Conservation (phyloP, 2,797 vertebrate species). For the Crotalus adamanteus region DNA sequence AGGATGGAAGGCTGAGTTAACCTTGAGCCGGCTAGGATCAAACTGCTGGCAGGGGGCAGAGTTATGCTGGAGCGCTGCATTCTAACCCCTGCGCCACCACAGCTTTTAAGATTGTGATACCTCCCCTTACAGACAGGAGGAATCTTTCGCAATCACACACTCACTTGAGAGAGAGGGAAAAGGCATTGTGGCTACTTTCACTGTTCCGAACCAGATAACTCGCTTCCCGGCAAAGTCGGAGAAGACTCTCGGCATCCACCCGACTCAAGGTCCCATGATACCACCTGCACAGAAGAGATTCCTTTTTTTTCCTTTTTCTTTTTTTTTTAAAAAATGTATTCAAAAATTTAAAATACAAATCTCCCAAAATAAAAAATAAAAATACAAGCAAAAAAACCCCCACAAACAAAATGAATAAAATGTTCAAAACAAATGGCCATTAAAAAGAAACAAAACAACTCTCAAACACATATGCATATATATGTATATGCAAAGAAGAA, state of each 20-base stretch:
- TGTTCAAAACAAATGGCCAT: no score
- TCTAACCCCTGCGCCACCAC: no score
- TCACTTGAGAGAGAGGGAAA: conserved; percentile 98
- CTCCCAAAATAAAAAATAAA: no score
- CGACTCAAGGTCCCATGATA: conserved; percentile 98
- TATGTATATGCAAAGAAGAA: background rate
- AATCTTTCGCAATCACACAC: conserved; percentile 40
- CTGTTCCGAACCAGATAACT: conserved; percentile 99
- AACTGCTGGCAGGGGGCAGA: no score
- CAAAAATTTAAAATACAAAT: background rate
- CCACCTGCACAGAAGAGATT: conserved; percentile 79
- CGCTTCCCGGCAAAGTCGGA: conserved; percentile 95
- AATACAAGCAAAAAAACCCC: no score
- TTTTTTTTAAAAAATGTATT: background rate
- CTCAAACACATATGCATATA: no score
- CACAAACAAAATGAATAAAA: no score
- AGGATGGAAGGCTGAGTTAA: no score
- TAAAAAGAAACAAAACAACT: background rate
- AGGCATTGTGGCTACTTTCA: conserved; percentile 97
- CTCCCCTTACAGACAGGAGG: background rate
- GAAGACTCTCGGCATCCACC: conserved; percentile 91
- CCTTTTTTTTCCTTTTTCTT: background rate
- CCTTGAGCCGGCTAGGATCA: no score
- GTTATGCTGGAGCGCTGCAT: no score
- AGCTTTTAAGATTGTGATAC: no score